Evolutionary conservation across 53 echinoderm and acorn worm species (phyloP).

Genomic region (Stichopus horrens): DNA sequence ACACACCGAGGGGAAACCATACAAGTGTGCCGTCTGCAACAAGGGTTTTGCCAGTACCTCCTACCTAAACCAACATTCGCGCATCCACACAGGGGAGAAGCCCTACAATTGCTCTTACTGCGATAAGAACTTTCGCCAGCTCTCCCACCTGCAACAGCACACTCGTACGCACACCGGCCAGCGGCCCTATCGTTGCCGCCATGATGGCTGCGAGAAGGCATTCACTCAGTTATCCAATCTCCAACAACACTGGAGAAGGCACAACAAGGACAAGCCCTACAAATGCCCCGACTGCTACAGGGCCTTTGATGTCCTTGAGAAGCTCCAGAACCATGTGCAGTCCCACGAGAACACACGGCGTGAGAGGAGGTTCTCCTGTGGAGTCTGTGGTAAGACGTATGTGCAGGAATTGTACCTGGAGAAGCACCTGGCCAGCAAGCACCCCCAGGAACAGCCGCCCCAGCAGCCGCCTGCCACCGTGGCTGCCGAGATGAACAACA

Average conservation of each 20-base stretch:
- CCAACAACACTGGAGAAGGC: constrained; percentile 92
- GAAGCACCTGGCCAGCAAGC: constrained; percentile 91
- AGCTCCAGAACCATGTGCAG: constrained; percentile 84
- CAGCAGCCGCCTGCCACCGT: background rate
- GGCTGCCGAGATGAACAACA: background rate
- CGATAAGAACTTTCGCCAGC: constrained; percentile 91
- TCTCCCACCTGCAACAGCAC: constrained; percentile 97
- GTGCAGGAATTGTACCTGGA: constrained; percentile 89
- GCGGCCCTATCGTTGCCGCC: constrained; percentile 81
- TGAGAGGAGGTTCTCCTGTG: constrained; percentile 79
- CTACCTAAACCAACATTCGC: constrained; percentile 88
- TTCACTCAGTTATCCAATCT: constrained; percentile 96
- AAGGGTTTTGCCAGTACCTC: constrained; percentile 93
- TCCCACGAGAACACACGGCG: constrained; percentile 93
- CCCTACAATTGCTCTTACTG: constrained; percentile 91
- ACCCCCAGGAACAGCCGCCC: constrained; percentile 60
- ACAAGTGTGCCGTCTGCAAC: constrained; percentile 87
- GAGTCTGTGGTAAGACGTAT: constrained; percentile 91
- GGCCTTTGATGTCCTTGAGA: constrained; percentile 85
- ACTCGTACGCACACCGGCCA: constrained; percentile 95
- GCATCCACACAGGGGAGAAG: constrained; percentile 93
- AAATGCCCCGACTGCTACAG: constrained; percentile 97
- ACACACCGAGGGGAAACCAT: constrained; percentile 91
- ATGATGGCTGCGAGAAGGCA: constrained; percentile 88
- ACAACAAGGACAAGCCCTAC: constrained; percentile 98